Evolutionary conservation across 2,888 invertebrate genomes (phyloP).

Genomic region (Andrena marginata): DNA sequence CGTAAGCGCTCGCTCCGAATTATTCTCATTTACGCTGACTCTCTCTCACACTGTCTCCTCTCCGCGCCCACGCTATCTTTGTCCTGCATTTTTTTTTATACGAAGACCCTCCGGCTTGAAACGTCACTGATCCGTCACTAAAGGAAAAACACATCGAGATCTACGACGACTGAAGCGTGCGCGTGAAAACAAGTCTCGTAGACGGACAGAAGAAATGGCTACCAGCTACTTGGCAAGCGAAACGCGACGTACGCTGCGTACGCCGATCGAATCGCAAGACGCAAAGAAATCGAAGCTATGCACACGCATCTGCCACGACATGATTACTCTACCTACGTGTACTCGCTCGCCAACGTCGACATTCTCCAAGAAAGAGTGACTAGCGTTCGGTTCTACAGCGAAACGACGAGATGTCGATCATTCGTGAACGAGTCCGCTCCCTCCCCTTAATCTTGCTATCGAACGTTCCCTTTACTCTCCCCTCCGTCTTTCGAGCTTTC

Average conservation of each 20-base stretch:
- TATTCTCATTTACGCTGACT: conserved; percentile 46
- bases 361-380: conserved; percentile 33
- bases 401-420: conserved; percentile 42
- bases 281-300: conserved; percentile 52
- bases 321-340: conserved; percentile 5
- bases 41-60: conserved; percentile 20
- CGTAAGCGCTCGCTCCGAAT: conserved; percentile 46
- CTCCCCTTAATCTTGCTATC: not conserved
- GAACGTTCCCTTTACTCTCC: not conserved
- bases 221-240: conserved; percentile 21
- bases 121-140: conserved; percentile 37
- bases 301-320: conserved; percentile 19
- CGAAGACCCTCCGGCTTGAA: conserved; percentile 32
- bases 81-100: not conserved
- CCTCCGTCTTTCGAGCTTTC: conserved; percentile 9
- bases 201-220: conserved; percentile 33
- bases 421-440: conserved; percentile 23
- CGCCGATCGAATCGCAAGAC: conserved; percentile 25
- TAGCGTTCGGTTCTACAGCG: conserved; percentile 38
- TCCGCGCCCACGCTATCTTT: conserved; percentile 46
- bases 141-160: conserved; percentile 45
- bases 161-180: conserved; percentile 47
- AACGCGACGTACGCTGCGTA: conserved; percentile 18
- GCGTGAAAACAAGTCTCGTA: conserved; percentile 34
- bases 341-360: conserved; percentile 19